Evolutionary conservation across 2,113 vertebrate genomes (phyloP).

Genomic region (Proterorhinus semilunaris): DNA sequence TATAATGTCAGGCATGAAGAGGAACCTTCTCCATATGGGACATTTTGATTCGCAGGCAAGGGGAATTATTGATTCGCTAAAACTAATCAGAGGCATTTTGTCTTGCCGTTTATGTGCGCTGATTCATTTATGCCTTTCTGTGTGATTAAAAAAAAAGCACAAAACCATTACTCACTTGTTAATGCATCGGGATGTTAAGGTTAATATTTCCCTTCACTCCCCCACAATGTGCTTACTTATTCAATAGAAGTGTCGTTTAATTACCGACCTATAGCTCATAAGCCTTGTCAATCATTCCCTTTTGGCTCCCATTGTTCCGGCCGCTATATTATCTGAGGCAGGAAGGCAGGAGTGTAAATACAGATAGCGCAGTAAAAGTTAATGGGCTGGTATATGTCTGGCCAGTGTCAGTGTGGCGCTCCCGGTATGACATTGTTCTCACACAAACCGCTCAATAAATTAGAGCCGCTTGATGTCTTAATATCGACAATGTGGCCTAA

Average conservation of each 20-base stretch:
- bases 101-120: slow-evolving; percentile 32
- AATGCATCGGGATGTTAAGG: slow-evolving; percentile 30
- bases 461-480: slow-evolving; percentile 23
- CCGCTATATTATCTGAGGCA: slow-evolving; percentile 10
- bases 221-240: slow-evolving; percentile 29
- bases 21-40: slow-evolving; percentile 25
- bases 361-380: slow-evolving; percentile 47
- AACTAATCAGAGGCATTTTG: slow-evolving; percentile 50
- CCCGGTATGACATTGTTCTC: slow-evolving; percentile 14
- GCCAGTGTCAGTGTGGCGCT: slow-evolving; percentile 28
- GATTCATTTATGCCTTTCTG: slow-evolving; percentile 15
- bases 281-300: slow-evolving; percentile 34
- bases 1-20: slow-evolving; percentile 25
- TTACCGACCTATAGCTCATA: slow-evolving; percentile 28
- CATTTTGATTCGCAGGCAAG: slow-evolving; percentile 30
- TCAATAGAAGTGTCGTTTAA: slow-evolving; percentile 46
- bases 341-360: slow-evolving; percentile 39
- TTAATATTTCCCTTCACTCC: slow-evolving; percentile 47
- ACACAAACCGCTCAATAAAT: slow-evolving; percentile 27
- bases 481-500: slow-evolving; percentile 45
- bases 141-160: slow-evolving; percentile 15
- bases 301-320: slow-evolving; percentile 1
- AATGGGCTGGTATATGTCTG: slow-evolving; percentile 28
- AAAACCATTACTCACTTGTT: slow-evolving; percentile 27
- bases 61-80: slow-evolving; percentile 53